Conservation (phyloP, 1,140 invertebrate species). For the Pteromalus puparum region DNA sequence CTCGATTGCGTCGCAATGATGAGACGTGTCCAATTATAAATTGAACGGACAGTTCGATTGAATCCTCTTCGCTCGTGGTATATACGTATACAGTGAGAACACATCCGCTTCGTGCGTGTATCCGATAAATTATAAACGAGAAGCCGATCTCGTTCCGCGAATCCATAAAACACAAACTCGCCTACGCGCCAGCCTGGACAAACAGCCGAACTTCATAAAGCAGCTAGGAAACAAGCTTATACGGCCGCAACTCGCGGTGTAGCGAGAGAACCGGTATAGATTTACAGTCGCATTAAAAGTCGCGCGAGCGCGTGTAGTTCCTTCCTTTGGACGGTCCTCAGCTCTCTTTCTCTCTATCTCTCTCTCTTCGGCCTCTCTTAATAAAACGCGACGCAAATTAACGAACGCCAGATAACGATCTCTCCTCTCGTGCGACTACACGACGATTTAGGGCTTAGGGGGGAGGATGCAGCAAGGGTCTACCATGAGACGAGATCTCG, state of each 20-base stretch:
- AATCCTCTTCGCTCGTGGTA: background rate
- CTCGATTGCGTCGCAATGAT: background rate
- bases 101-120: background rate
- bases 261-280: slow-evolving; percentile 41
- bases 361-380: slow-evolving; percentile 35
- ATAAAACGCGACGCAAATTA: slow-evolving; percentile 51
- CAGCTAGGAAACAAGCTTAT: background rate
- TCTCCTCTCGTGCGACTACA: slow-evolving; percentile 31
- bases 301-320: background rate
- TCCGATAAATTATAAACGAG: slow-evolving; percentile 7
- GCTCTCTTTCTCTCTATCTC: slow-evolving; percentile 22
- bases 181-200: background rate
- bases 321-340: slow-evolving; percentile 15
- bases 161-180: slow-evolving; percentile 9
- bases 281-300: slow-evolving; percentile 47
- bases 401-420: slow-evolving; percentile 43
- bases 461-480: slow-evolving; percentile 16
- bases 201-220: slow-evolving; percentile 43
- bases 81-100: too few species aligned
- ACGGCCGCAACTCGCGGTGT: too few species aligned
- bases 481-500: slow-evolving; percentile 40
- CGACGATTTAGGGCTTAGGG: slow-evolving; percentile 33
- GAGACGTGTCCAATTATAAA: background rate
- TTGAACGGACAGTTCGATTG: background rate
- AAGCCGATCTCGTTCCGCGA: slow-evolving; percentile 25